These are phyloP conservation scores for Bergia sp. DNA, from an alignment of 92 coral and sea anemone species.

Conservation along the genomic window DNA sequence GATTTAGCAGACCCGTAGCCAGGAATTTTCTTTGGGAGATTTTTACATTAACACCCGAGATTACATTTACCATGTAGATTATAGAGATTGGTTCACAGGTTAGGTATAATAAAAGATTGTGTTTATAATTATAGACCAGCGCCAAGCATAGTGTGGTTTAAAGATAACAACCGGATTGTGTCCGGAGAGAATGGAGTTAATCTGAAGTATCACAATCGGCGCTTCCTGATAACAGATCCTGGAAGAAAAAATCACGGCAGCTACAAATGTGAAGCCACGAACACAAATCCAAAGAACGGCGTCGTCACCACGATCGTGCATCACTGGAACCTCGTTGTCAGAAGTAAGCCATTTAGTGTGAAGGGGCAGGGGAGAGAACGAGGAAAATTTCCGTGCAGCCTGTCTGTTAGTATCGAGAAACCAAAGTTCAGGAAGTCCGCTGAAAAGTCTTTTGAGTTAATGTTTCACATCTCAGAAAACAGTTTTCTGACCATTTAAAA, in stretches of 20 bases:
- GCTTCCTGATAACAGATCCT: background rate
- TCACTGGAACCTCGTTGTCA: background rate
- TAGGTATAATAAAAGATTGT: background rate
- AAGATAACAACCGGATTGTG: background rate
- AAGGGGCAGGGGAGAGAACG: background rate
- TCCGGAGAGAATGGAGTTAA: background rate
- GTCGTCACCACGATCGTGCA: background rate
- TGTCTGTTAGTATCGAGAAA: no score
- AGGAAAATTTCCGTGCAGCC: no score
- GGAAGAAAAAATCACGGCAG: background rate
- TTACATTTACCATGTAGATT: no score
- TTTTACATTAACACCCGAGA: no score
- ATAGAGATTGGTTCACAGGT: no score
- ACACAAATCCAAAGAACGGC: background rate
- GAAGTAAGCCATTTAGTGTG: slow-evolving; percentile 13
- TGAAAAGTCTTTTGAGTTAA: no score
- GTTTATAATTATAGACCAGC: slow-evolving; percentile 11
- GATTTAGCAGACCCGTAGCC: no score
- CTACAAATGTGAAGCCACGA: slow-evolving; percentile 27
- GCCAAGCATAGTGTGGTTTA: slow-evolving; percentile 24
- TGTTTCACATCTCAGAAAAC: no score
- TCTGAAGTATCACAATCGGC: background rate
- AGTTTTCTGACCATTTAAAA: no score
- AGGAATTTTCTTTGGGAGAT: no score
- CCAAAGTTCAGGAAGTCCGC: no score